Evolutionary conservation across 1,140 invertebrate species (phyloP).

Genomic region (Pseudomyrmex cubaensis): DNA sequence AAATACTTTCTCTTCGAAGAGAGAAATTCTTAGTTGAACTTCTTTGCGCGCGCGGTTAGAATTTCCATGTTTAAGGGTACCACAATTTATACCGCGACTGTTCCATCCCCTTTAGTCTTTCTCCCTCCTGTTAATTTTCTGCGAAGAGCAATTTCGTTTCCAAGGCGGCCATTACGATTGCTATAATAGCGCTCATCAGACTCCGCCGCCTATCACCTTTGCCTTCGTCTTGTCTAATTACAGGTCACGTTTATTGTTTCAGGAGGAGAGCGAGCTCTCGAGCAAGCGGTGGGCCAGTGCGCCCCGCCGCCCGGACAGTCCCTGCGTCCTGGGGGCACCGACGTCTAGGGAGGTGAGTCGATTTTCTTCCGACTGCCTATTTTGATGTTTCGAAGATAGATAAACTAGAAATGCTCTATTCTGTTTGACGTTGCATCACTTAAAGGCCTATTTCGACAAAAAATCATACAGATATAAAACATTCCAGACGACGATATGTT

Average conservation of each 20-base stretch:
- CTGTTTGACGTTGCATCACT: background rate
- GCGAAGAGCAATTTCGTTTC: conserved; percentile 68
- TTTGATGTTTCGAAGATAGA: background rate
- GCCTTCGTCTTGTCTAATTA: conserved; percentile 76
- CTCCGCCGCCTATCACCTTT: conserved; percentile 70
- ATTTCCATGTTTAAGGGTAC: background rate
- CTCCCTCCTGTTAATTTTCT: conserved; percentile 65
- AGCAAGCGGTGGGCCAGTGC: conserved; percentile 86
- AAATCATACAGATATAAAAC: too few species aligned
- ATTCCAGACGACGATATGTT: too few species aligned
- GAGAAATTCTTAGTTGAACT: background rate
- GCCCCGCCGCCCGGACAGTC: conserved; percentile 85
- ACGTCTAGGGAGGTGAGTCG: conserved; percentile 83
- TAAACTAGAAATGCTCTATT: background rate
- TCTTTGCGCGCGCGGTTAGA: conserved; percentile 4
- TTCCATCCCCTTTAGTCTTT: background rate
- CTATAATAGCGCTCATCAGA: conserved; percentile 73
- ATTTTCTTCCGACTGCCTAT: background rate
- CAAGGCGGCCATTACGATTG: conserved; percentile 71
- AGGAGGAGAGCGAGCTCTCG: conserved; percentile 86
- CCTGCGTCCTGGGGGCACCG: conserved; percentile 84
- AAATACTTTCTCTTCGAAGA: background rate
- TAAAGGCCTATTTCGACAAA: too few species aligned
- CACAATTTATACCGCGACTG: conserved; percentile 9
- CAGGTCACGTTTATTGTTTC: conserved; percentile 78